Evolutionary conservation across 1,140 invertebrate species (phyloP).

Genomic region (Lutraria rhynchaena): DNA sequence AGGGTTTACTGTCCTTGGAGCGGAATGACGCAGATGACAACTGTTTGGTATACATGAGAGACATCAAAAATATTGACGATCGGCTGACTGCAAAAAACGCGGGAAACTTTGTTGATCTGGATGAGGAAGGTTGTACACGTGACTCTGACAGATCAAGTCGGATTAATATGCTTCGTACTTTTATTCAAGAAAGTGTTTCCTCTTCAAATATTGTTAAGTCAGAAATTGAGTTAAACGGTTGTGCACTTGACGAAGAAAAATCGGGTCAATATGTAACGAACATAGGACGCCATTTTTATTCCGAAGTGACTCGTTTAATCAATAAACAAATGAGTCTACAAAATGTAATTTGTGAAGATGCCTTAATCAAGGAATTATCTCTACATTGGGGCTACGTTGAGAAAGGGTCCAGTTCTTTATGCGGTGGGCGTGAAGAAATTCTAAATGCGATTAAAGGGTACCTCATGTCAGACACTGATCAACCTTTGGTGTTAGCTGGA

Average conservation of each 20-base stretch:
- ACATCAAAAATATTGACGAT: constrained; percentile 98
- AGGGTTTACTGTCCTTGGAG: constrained; percentile 91
- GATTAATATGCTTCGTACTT: constrained; percentile 90
- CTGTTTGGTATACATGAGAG: constrained; percentile 94
- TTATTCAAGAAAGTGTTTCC: constrained; percentile 61
- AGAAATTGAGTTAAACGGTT: constrained; percentile 94
- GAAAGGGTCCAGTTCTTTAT: constrained; percentile 95
- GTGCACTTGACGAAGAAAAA: constrained; percentile 92
- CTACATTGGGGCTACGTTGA: constrained; percentile 95
- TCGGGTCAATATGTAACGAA: constrained; percentile 62
- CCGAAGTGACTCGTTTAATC: constrained; percentile 91
- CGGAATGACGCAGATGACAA: constrained; percentile 96
- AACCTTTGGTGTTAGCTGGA: constrained; percentile 76
- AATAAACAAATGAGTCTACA: constrained; percentile 74
- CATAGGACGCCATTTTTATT: constrained; percentile 87
- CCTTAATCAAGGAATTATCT: constrained; percentile 90
- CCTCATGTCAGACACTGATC: constrained; percentile 86
- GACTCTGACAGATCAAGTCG: constrained; percentile 95
- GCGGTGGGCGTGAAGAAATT: constrained; percentile 83
- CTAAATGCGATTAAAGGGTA: constrained; percentile 86
- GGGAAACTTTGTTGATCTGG: constrained; percentile 95
- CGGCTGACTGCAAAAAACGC: constrained; percentile 92
- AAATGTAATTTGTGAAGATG: constrained; percentile 83
- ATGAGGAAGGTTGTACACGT: constrained; percentile 88
- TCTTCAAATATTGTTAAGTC: constrained; percentile 64